These are phyloP conservation scores for Gibbula magus DNA, from an alignment of 2,888 invertebrate genomes.

Conservation along the genomic window DNA sequence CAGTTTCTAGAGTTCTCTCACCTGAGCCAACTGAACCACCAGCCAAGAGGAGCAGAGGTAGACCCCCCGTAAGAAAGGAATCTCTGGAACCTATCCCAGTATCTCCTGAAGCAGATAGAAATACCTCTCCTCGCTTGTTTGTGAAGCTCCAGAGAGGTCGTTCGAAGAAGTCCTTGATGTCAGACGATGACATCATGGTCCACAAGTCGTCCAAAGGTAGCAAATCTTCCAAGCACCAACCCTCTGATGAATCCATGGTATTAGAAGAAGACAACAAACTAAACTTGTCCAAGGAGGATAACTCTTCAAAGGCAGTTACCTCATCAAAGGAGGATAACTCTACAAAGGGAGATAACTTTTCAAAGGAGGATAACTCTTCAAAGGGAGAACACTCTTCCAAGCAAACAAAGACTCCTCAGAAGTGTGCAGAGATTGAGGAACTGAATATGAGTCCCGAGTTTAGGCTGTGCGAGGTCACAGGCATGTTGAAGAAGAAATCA, in stretches of 20 bases:
- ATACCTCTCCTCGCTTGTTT: background rate
- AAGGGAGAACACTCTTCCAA: no score
- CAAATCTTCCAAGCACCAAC: no score
- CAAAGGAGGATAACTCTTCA: no score
- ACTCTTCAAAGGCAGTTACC: no score
- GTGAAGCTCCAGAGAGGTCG: background rate
- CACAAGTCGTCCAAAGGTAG: no score
- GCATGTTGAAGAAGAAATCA: background rate
- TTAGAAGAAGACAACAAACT: no score
- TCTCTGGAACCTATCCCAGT: background rate
- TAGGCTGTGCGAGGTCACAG: background rate
- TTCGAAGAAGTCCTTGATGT: background rate
- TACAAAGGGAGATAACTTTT: no score
- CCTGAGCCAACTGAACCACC: background rate
- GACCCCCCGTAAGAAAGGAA: background rate
- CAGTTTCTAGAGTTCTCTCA: background rate
- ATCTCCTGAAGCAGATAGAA: background rate
- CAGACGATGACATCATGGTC: background rate
- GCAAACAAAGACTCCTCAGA: background rate
- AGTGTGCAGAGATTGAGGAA: background rate
- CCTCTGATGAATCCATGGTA: no score
- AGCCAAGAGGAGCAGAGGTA: background rate
- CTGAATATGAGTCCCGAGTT: background rate
- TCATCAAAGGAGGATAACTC: no score
- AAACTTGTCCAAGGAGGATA: no score